Evolutionary conservation across 2,113 vertebrate genomes (phyloP).

Genomic region (Acrocephalus arundinaceus): DNA sequence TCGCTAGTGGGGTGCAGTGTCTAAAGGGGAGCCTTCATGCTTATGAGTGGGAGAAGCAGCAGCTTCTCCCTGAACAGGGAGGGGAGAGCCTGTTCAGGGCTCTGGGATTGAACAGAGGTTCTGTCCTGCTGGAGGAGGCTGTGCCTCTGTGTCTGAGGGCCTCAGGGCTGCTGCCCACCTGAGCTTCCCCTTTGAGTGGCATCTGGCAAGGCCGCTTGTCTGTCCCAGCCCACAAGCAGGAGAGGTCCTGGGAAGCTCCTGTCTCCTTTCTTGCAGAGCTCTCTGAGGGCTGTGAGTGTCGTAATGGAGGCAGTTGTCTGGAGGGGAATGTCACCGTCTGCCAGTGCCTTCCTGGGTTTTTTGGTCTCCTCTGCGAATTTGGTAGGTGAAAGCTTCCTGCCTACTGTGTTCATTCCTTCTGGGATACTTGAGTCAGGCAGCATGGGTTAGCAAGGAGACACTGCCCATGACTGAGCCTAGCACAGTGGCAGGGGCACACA

Average conservation of each 20-base stretch:
- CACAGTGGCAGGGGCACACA: background rate
- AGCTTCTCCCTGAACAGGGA: background rate
- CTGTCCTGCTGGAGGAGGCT: background rate
- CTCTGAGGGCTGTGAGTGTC: constrained; percentile 84
- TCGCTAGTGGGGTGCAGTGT: background rate
- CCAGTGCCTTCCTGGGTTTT: constrained; percentile 90
- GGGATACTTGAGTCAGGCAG: background rate
- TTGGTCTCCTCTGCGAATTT: constrained; percentile 91
- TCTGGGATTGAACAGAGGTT: background rate
- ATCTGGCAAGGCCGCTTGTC: background rate
- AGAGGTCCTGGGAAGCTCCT: background rate
- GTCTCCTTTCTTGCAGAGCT: constrained; percentile 48
- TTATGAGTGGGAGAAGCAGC: background rate
- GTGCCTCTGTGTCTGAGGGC: background rate
- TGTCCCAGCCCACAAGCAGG: background rate
- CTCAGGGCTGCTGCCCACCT: background rate
- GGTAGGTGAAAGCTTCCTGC: constrained; percentile 75
- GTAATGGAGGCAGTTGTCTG: constrained; percentile 88
- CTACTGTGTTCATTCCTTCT: accelerated
- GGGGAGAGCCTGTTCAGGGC: background rate
- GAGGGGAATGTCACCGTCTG: constrained; percentile 84
- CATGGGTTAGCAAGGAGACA: too few relatives aligned
- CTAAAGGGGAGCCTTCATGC: background rate
- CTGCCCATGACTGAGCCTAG: background rate
- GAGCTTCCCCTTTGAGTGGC: background rate